Evolutionary conservation across 2,797 vertebrate genomes (phyloP), one percentile per base, ranked within the genome.

Genomic region (Eospalax fontanierii): DNA sequence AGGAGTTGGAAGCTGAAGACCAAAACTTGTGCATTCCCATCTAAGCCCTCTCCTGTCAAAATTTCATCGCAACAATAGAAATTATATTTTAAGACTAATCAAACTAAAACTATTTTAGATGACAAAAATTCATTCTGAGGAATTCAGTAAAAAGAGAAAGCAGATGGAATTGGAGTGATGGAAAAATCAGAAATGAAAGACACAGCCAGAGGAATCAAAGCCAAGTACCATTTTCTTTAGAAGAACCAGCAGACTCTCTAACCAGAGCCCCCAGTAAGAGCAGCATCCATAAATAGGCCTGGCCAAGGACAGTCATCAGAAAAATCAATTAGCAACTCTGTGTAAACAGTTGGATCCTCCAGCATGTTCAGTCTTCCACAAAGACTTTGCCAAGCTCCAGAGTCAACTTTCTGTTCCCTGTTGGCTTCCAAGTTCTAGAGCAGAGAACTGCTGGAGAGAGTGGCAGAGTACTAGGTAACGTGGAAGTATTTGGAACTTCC

Each of bases 81-180:
- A 91, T 89, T 73, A 68, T 73, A 57, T 80, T 78, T 94, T 74
- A 61, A 35, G 84, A 81, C 54, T 2, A 85, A 79, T 78, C 2
- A 76, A 94, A 74, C 73, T 1, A 73, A 78, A 66, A 54, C 19
- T 76, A 24, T 8, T 2, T 66, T 88, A 59, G 35, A 75, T 89
- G 90, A 91, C 16, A 85, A 18, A 59, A 92, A 19, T 26, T 89
- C 43, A 91, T 68, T 89, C 81, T 82, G 33, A 90, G 28, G 18
- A 85, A 93, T 85, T 95, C 10, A 22, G 82, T 63, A 30, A 87
- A 74, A 50, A 81, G 38, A 84, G 40, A 92, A 94, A 87, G 54
- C 26, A 40, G 61, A 40, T 79, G 21, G 57, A 59, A 54, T 79
- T 88, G 38, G 54, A 80, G 6, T 87, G 33, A 82, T 78, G 73